Conservation (phyloP, 1,140 invertebrate genomes). For the Zophobas morio region DNA sequence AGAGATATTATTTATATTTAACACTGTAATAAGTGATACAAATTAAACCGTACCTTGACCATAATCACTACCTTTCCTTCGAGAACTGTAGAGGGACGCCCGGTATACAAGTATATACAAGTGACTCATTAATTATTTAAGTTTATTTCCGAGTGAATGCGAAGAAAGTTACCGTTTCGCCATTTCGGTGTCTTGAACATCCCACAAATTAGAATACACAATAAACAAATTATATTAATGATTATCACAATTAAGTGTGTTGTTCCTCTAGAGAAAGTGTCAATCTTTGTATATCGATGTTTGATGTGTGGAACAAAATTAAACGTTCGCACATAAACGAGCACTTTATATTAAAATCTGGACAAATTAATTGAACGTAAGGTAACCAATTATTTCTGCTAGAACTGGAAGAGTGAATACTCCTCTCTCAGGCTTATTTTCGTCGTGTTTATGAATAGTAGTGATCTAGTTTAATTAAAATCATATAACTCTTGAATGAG, state of each 20-base stretch:
- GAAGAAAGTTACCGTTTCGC: conserved; percentile 10
- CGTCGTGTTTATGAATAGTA: too few species aligned
- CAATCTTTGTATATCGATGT: conserved; percentile 18
- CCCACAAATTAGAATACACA: conserved; percentile 16
- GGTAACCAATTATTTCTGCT: too few species aligned
- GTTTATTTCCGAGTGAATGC: background rate
- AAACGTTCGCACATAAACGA: background rate
- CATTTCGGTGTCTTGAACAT: conserved; percentile 11
- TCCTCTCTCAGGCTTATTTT: too few species aligned
- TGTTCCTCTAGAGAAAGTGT: conserved; percentile 27
- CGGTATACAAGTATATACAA: background rate
- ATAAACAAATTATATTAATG: conserved; percentile 23
- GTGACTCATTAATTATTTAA: conserved; percentile 1
- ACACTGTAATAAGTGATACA: too few species aligned
- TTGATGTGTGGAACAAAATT: conserved; percentile 20
- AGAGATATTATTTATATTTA: too few species aligned
- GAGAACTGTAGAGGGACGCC: too few species aligned
- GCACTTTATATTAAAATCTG: conserved; percentile 7
- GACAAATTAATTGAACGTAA: background rate
- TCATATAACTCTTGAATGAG: too few species aligned
- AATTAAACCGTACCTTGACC: too few species aligned
- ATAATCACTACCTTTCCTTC: too few species aligned
- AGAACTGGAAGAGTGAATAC: too few species aligned
- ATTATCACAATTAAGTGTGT: conserved; percentile 31
- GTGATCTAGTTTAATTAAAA: too few species aligned